Percentiles rank a stretch among this genome's conserved stretches.
Evolutionary conservation across 2,113 vertebrate genomes (phyloP).

Genomic region (Apteryx owenii): DNA sequence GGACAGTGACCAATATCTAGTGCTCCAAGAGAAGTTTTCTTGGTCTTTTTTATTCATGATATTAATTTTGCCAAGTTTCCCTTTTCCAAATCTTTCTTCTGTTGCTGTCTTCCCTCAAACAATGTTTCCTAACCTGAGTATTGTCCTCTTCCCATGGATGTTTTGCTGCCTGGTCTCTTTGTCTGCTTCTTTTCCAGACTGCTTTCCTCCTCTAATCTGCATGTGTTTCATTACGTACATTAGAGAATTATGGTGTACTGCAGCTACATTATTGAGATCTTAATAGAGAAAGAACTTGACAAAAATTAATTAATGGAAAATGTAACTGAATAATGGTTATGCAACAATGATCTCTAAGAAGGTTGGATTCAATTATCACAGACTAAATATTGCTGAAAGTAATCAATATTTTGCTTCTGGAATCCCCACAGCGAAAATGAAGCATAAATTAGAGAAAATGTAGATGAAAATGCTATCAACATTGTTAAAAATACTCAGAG

Average conservation of each 20-base stretch:
- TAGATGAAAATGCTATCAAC: not conserved
- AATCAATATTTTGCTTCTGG: constrained; percentile 36
- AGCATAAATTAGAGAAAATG: not conserved
- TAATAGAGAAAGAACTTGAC: constrained; percentile 13
- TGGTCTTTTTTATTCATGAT: not conserved
- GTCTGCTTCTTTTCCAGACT: not conserved
- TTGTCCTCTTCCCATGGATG: not conserved
- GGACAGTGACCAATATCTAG: not conserved
- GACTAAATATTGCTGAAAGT: not conserved
- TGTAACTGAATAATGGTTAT: constrained; percentile 22
- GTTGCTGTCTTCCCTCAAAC: not conserved
- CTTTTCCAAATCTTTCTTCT: not conserved
- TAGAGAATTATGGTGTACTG: not conserved
- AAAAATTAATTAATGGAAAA: constrained; percentile 45
- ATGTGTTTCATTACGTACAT: not conserved
- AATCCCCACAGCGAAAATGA: not conserved
- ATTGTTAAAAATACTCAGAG: not conserved
- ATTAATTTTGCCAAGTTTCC: not conserved
- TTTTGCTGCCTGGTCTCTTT: not conserved
- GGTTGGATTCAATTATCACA: constrained; percentile 3
- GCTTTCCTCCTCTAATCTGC: not conserved
- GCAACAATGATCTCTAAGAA: constrained; percentile 13
- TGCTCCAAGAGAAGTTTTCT: not conserved
- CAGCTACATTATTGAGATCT: not conserved
- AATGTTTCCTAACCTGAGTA: rapidly evolving